phyloP scores from a whole-genome alignment of 2,888 invertebrate genomes.

The Meganola albula region DNA sequence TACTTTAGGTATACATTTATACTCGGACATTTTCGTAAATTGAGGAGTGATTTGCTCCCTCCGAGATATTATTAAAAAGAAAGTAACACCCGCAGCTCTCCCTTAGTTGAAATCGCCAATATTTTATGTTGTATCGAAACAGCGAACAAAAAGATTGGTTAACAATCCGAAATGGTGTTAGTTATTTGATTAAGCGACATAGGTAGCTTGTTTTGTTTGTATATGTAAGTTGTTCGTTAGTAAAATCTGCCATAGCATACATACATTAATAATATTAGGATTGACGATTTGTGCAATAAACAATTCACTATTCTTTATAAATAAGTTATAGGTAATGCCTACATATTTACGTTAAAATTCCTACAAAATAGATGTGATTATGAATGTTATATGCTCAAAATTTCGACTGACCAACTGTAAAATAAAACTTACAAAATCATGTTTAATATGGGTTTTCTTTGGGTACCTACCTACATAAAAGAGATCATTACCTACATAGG shows the following conservation, averaged over 20 bases:
- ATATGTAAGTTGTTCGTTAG: slow-evolving; percentile 40
- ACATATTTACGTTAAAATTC: slow-evolving; percentile 39
- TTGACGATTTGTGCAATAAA: slow-evolving; percentile 68
- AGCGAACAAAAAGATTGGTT: slow-evolving; percentile 44
- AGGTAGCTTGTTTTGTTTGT: slow-evolving; percentile 46
- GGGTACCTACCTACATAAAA: too few relatives aligned
- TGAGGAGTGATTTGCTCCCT: too few relatives aligned
- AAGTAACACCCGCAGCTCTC: slow-evolving; percentile 3
- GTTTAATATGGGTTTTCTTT: too few relatives aligned
- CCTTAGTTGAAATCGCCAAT: slow-evolving; percentile 8
- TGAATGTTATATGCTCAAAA: slow-evolving; percentile 63
- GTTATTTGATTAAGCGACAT: slow-evolving; percentile 51
- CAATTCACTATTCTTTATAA: slow-evolving; percentile 55
- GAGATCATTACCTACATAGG: too few relatives aligned
- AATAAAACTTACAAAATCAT: slow-evolving; percentile 38
- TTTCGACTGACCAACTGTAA: slow-evolving; percentile 75
- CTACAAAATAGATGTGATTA: too few relatives aligned
- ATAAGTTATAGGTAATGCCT: slow-evolving; percentile 52
- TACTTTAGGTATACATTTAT: too few relatives aligned
- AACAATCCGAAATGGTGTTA: slow-evolving; percentile 58
- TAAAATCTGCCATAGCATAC: slow-evolving; percentile 51
- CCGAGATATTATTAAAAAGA: slow-evolving; percentile 4
- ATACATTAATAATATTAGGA: slow-evolving; percentile 54
- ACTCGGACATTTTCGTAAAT: too few relatives aligned
- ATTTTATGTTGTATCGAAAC: slow-evolving; percentile 24